Evolutionary conservation across 2,113 vertebrate species (phyloP), one percentile per base, ranked within the genome.

Genomic region (Corythaixoides concolor): DNA sequence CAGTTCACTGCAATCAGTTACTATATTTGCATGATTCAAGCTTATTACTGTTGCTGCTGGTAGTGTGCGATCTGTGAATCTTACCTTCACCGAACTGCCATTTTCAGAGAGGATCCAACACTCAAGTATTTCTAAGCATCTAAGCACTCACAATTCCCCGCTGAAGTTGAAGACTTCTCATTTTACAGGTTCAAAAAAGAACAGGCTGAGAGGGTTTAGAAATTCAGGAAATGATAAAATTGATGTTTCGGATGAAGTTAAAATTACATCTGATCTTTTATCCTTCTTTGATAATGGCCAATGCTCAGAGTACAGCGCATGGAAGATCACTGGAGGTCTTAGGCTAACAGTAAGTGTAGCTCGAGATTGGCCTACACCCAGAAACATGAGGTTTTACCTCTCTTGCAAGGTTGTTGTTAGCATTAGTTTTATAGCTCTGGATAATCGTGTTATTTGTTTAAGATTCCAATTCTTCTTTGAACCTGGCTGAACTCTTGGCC

Each of bases 341-440:
- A 56, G 28, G 21, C 49, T 76, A 5, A 59, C 83, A 53, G 17
- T 37, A 85, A 82, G 45, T 19, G 8, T 55, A 64, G 60, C 68
- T 68, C 50, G 67, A 88, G 55, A 35, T 33, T 89, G 89, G 74
- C 53, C 63, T 89, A 59, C 13, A 77, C 50, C 47, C 84, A 94
- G 74, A 93, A 91, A n/a, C 69, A 91, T 85, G 55, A 92, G 41
- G 86, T 37, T 96, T 88, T 95, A 49, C 63, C 30, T 92, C 23
- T 67, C 28, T 95, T 88, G 67, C 47, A 83, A 92, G 95, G 84
- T 67, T 97, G 82, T 88, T 94, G 66, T 85, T 94, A 85, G 89
- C 50, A 89, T 96, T 96, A 94, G 69, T 74, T 91, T 53, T 91
- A 94, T 67, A 96, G 33, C 66, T 63, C 77, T 91, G 93, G 62